Evolutionary conservation across 2,797 vertebrate genomes (phyloP).

Genomic region (Triplophysa yarkandensis): DNA sequence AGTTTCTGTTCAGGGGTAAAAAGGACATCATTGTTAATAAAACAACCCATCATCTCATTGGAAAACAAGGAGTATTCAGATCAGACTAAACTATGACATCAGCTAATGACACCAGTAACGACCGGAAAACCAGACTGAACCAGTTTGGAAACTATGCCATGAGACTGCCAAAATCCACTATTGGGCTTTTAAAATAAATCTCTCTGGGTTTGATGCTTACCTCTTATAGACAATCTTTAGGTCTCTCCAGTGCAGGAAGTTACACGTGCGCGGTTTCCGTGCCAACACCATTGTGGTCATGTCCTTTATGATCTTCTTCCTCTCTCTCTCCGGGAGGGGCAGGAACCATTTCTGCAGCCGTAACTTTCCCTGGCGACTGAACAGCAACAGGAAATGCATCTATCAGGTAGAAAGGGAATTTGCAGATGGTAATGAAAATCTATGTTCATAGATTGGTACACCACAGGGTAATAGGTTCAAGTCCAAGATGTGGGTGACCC

Average conservation of each 20-base stretch:
- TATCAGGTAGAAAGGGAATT: conserved; percentile 56
- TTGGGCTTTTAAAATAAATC: not conserved
- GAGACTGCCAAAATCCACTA: not conserved
- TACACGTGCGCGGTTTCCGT: conserved; percentile 88
- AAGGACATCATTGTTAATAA: conserved; percentile 6
- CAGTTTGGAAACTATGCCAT: not conserved
- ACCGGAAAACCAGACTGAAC: conserved; percentile 7
- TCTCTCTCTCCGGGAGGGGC: conserved; percentile 87
- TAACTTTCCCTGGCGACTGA: conserved; percentile 96
- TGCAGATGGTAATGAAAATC: not conserved
- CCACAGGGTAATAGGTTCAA: not conserved
- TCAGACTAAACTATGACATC: conserved; percentile 2
- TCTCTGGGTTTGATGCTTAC: conserved; percentile 61
- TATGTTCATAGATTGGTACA: not conserved
- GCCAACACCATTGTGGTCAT: conserved; percentile 89
- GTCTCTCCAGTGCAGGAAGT: conserved; percentile 97
- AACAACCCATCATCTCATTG: not conserved
- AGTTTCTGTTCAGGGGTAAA: not conserved
- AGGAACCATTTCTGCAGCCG: conserved; percentile 97
- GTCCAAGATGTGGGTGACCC: not conserved
- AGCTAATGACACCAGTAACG: conserved; percentile 22
- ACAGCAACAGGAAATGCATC: conserved; percentile 96
- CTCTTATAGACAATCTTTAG: conserved; percentile 98
- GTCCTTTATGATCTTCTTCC: conserved; percentile 93
- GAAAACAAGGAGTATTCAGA: conserved; percentile 19